Conservation (phyloP, 2,888 invertebrate genomes). For the Heterodera filipjevi region DNA sequence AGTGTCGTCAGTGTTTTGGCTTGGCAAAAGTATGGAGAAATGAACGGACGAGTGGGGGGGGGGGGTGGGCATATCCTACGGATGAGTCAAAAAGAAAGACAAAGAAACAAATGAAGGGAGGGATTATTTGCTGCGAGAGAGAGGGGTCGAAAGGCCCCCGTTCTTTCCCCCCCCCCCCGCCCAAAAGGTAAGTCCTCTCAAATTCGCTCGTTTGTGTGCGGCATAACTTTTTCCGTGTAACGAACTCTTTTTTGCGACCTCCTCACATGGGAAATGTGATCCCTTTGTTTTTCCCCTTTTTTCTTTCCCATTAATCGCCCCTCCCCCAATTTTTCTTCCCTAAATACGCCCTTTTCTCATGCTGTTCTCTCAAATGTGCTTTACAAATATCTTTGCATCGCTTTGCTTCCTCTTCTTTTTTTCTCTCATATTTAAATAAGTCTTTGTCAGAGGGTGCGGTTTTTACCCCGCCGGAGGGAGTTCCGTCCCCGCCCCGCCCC, state of each 20-base stretch:
- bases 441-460: neutral
- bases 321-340: neutral
- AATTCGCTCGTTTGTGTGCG: no score
- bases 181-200: no score
- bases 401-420: no score
- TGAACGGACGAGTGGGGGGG: neutral
- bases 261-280: neutral
- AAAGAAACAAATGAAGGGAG: neutral
- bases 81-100: neutral
- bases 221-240: neutral
- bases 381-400: neutral
- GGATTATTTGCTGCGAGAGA: no score
- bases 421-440: neutral
- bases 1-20: slow-evolving; percentile 1
- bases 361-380: neutral
- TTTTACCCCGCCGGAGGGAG: neutral
- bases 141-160: no score
- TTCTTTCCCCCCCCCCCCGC: no score
- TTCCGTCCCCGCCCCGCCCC: neutral
- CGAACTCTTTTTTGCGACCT: neutral
- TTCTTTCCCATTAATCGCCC: neutral
- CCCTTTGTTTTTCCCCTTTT: neutral
- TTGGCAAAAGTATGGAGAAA: neutral
- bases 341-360: neutral
- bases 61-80: neutral